Base-by-base conservation (phyloP, 2,113 vertebrate species). In the Corydoras maculifer region DNA sequence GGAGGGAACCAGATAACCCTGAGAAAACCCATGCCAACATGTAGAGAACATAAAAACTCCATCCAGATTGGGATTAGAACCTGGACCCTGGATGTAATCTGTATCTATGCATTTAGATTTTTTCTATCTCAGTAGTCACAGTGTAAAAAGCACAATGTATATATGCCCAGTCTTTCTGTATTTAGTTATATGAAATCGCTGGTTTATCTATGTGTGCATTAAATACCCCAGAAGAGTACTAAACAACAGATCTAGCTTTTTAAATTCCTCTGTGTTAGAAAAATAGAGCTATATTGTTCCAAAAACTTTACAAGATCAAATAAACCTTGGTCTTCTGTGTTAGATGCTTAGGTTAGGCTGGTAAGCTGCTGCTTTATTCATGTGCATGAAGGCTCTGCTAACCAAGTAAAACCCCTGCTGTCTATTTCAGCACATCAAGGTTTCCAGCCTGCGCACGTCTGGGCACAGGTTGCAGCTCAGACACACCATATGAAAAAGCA, bases 311-410 rank as follows among this genome's bases (percentile, higher is more conserved):
- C 85, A 85, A 88, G 86, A 88, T 86, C 85, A 86, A 83, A 86
- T 63, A 65, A 58, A 62, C 32, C 83, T 83, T 80, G 9, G 84
- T 84, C 80, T 75, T 85, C 82, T 84, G 85, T 87, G 88, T 88
- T 90, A 89, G 84, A 83, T 82, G 84, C 88, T 86, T 84, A 85
- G 86, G 35, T 87, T 90, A 89, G 66, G 84, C 86, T 84, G 84
- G 89, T 90, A 88, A 90, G 84, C 88, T 83, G 78, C 77, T 88
- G 85, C 89, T 90, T 91, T 90, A 91, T 91, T 90, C 90, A 90
- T 90, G 87, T 88, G 86, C 86, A 85, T 86, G 82, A 87, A 88
- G 83, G 80, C 87, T 89, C 86, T 86, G 82, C 78, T 76, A 85
- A 80, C 77, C 81, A 78, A 81, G 87, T 43, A 86, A 91, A 91